These are phyloP conservation scores for Caprella mutica DNA, from an alignment of 2,888 invertebrate species.

Conservation along the genomic window DNA sequence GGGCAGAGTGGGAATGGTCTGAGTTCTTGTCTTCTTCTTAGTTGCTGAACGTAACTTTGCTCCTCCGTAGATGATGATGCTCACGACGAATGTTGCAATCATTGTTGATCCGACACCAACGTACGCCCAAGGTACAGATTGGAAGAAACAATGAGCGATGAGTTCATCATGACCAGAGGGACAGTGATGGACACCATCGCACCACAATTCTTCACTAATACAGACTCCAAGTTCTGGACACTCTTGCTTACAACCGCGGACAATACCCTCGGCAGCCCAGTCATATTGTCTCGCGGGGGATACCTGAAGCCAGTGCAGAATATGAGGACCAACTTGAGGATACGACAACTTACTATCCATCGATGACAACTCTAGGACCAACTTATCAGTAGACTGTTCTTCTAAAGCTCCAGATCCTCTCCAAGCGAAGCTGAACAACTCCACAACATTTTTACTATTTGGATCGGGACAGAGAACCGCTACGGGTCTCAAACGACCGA, in stretches of 20 bases:
- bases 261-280: slow-evolving; percentile 32
- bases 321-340: slow-evolving; percentile 22
- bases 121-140: slow-evolving; percentile 32
- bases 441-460: slow-evolving; percentile 27
- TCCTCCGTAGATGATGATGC: slow-evolving; percentile 27
- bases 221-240: slow-evolving; percentile 42
- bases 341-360: slow-evolving; percentile 10
- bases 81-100: slow-evolving; percentile 22
- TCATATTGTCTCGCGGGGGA: slow-evolving; percentile 31
- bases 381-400: slow-evolving; percentile 31
- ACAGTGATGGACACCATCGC: slow-evolving; percentile 65
- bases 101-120: slow-evolving; percentile 28
- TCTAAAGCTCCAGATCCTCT: slow-evolving; percentile 28
- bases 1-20: slow-evolving; percentile 29
- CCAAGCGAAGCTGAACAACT: slow-evolving; percentile 33
- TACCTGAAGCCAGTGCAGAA: slow-evolving; percentile 32
- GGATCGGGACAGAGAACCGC: slow-evolving; percentile 30
- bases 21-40: slow-evolving; percentile 22
- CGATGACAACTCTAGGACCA: slow-evolving; percentile 21
- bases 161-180: slow-evolving; percentile 66
- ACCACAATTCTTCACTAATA: slow-evolving; percentile 65
- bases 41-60: slow-evolving; percentile 22
- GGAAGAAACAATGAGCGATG: slow-evolving; percentile 33
- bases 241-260: slow-evolving; percentile 26
- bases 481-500: slow-evolving; percentile 30